Conservation (phyloP, 2,797 vertebrate species). For the Nannoperca obscura region DNA sequence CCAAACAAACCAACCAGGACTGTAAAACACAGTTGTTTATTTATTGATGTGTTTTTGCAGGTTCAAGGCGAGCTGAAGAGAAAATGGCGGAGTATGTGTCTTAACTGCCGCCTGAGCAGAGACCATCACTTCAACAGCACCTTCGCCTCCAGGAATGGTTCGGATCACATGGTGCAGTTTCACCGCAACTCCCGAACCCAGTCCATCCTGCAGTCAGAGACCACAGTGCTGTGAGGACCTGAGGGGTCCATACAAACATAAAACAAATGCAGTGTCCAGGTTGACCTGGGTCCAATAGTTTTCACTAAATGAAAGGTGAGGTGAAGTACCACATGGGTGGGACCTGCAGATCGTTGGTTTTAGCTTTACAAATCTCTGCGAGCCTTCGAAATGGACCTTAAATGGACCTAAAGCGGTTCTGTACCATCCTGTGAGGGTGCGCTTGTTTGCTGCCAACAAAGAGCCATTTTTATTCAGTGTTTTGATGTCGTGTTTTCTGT, state of each 20-base stretch:
- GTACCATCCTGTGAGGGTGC: neutral
- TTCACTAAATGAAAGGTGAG: neutral
- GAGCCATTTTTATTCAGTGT: neutral
- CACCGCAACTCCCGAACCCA: conserved; percentile 87
- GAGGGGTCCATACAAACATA: rapidly evolving
- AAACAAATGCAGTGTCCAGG: neutral
- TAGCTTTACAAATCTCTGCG: conserved; percentile 43
- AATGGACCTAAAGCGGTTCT: neutral
- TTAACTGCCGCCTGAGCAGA: conserved; percentile 81
- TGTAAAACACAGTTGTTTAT: neutral
- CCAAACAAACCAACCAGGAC: no score
- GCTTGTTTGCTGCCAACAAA: conserved; percentile 3
- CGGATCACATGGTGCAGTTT: conserved; percentile 85
- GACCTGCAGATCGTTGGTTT: conserved; percentile 9
- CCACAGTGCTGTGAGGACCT: conserved; percentile 83
- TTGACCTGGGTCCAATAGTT: conserved; percentile 23
- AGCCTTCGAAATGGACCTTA: conserved; percentile 20
- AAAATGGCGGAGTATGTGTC: conserved; percentile 89
- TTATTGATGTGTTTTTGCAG: conserved; percentile 71
- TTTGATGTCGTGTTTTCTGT: neutral
- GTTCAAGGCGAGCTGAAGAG: conserved; percentile 93
- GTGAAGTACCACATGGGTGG: conserved; percentile 14
- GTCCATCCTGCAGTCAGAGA: conserved; percentile 94
- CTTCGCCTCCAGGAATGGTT: conserved; percentile 88
- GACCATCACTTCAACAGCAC: conserved; percentile 83